A percentile compares a stretch with the other conserved stretches of the same genome.
Evolutionary conservation across 2,797 vertebrate genomes (phyloP).

Genomic region (Syndactyla subalaris): DNA sequence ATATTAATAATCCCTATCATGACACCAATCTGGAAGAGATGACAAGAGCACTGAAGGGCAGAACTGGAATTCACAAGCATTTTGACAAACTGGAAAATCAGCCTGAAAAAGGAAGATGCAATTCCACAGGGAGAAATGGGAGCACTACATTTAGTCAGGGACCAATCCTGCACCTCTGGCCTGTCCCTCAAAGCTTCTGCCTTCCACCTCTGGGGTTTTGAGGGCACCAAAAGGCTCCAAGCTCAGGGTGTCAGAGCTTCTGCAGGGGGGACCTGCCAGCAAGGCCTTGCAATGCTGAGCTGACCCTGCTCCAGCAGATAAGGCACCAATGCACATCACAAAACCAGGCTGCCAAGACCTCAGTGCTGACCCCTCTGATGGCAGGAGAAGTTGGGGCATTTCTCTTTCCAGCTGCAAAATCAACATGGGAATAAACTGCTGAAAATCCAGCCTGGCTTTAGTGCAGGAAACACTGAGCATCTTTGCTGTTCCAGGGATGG

Average conservation of each 20-base stretch:
- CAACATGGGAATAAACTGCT: not conserved
- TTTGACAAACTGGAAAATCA: not conserved
- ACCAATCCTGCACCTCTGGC: not conserved
- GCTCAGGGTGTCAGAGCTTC: not conserved
- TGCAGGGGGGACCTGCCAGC: not conserved
- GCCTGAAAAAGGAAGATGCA: not conserved
- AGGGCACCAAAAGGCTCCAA: fast-evolving
- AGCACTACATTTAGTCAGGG: not conserved
- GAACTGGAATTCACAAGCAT: not conserved
- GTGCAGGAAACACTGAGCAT: not conserved
- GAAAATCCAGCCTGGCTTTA: not conserved
- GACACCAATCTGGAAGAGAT: not conserved
- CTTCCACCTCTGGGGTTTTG: not conserved
- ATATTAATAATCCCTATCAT: not conserved
- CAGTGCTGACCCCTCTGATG: not conserved
- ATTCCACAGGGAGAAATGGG: not conserved
- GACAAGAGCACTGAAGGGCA: not conserved
- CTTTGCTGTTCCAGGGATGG: not conserved
- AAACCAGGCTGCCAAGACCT: not conserved
- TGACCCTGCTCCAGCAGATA: not conserved
- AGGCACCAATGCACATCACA: fast-evolving
- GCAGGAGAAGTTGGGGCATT: not conserved
- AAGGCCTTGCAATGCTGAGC: not conserved
- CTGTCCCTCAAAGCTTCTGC: not conserved
- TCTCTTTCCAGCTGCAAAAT: not conserved